A percentile compares a stretch with the other conserved stretches of the same genome.
Evolutionary conservation across 2,888 invertebrate genomes (phyloP).

Genomic region (Eulithis testata): DNA sequence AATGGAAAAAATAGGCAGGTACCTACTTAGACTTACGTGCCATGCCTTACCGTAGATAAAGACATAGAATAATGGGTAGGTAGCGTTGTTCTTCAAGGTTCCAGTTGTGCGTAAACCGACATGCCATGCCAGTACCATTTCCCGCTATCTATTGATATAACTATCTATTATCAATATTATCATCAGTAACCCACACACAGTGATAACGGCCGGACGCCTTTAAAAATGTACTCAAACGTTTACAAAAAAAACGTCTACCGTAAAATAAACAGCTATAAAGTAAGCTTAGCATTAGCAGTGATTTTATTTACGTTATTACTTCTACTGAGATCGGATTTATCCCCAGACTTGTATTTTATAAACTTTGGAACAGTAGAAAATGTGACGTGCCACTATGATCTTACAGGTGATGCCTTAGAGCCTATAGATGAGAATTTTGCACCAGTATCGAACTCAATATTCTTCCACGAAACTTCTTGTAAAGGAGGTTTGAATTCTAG

Average conservation of each 20-base stretch:
- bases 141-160: not conserved
- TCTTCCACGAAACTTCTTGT: constrained; percentile 81
- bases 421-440: constrained; percentile 19
- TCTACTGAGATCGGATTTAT: constrained; percentile 18
- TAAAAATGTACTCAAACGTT: constrained; percentile 8
- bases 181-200: constrained; percentile 5
- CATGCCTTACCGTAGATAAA: too few species aligned
- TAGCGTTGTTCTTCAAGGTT: too few species aligned
- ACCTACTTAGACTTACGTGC: too few species aligned
- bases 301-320: constrained; percentile 2
- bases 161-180: constrained; percentile 9
- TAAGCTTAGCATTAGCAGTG: not conserved
- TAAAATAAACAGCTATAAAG: constrained; percentile 11
- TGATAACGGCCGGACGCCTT: constrained; percentile 1
- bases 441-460: constrained; percentile 30
- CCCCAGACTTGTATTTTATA: constrained; percentile 25
- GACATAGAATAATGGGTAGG: too few species aligned
- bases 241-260: not conserved
- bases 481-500: constrained; percentile 65
- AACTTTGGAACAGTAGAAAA: constrained; percentile 19
- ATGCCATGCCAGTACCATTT: not conserved
- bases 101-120: too few species aligned
- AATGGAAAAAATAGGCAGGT: too few species aligned
- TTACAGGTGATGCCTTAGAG: constrained; percentile 23
- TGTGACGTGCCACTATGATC: constrained; percentile 30